Conservation (phyloP, 2,888 invertebrate genomes). For the Andrena bucephala region DNA sequence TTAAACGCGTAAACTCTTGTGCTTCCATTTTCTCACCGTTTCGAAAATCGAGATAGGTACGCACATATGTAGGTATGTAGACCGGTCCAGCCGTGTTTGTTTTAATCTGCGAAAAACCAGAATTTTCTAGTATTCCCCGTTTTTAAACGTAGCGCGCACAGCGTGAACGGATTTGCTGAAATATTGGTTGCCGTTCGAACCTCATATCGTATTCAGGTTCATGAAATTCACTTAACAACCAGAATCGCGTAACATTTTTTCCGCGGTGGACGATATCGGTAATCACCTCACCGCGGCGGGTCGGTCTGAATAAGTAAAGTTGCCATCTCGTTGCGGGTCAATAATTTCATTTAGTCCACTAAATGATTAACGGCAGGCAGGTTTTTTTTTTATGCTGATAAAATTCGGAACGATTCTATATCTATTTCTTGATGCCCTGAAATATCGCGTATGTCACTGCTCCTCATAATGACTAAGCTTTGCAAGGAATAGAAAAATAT, state of each 20-base stretch:
- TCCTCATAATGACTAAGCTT: no score
- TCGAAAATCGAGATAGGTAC: neutral
- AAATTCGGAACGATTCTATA: neutral
- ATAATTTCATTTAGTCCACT: neutral
- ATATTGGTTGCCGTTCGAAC: constrained; percentile 24
- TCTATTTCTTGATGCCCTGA: neutral
- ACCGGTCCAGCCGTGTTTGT: constrained; percentile 23
- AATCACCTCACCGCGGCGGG: neutral
- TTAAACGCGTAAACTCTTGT: constrained; percentile 15
- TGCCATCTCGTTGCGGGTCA: neutral
- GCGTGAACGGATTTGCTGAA: constrained; percentile 3
- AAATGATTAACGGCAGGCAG: neutral
- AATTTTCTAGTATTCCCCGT: constrained; percentile 4
- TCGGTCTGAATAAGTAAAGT: neutral
- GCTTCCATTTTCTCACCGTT: neutral
- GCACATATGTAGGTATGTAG: no score
- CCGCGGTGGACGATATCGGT: neutral
- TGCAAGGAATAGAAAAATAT: no score
- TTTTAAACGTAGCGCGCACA: constrained; percentile 5
- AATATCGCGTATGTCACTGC: no score
- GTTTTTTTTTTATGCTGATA: neutral
- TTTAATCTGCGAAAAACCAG: constrained; percentile 34
- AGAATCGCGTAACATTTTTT: constrained; percentile 7
- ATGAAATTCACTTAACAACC: constrained; percentile 14
- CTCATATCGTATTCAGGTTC: constrained; percentile 7